Base-by-base conservation (phyloP, 2,113 vertebrate species). In the Labeo rohita region DNA sequence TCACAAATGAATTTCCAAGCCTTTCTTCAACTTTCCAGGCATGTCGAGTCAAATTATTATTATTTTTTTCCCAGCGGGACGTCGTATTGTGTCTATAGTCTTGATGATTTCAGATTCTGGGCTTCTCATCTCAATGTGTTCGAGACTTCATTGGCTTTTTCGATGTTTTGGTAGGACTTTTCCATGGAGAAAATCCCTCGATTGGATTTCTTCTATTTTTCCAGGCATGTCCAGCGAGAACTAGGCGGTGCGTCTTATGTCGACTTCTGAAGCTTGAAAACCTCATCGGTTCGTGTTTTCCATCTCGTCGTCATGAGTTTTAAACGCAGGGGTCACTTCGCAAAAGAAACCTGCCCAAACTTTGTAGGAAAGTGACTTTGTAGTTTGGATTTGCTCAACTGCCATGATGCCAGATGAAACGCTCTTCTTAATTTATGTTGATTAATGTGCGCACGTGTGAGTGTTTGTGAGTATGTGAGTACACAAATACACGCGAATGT, bases 361-460 rank as follows among this genome's bases (percentile, higher is more conserved):
- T 47, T 84, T 70, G 49, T 68, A 21, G 34, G 63, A 43, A 39
- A 85, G 56, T 61, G 18, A 66, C 34, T 75, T 61, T 15, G 34
- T 68, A 56, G 76, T 70, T 79, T 45, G 11, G 23, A 45, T 18
- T 13, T 80, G n/a, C 61, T 65, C 11, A 10, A 66, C 77, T 45
- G 63, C 76, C 36, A 61, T 70, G 39, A 80, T 36, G 49, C 34
- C 54, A 59, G 47, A 56, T 59, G n/a, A 76, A 63, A 56, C 61
- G 49, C 63, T 68, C 73, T 74, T 84, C 16, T 28, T n/a, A 47
- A 34, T 68, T 85, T 68, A 39, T 45, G 39, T 61, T 78, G 15
- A 72, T 79, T 36, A 54, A 28, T 50, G 82, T 84, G 59, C 36
- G 54, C n/a, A 79, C 83, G 70, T 11, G 52, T 75, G 66, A 6